Evolutionary conservation across 2,888 invertebrate species (phyloP).

Genomic region (Brachyopa scutellaris): DNA sequence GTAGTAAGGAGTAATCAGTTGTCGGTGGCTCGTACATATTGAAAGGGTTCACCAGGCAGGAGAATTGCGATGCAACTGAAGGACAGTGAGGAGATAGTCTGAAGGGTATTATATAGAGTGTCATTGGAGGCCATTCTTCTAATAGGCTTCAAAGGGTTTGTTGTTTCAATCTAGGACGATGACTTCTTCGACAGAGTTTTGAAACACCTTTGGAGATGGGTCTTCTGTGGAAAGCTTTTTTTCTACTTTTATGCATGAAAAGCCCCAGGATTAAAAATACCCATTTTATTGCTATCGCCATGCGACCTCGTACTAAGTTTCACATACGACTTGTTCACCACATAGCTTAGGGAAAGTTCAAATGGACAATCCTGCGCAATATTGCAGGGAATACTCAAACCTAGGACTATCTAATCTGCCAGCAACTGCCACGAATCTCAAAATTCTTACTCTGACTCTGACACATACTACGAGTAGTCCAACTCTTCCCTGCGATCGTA

Average conservation of each 20-base stretch:
- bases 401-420: slow-evolving; percentile 31
- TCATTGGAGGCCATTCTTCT: too few relatives aligned
- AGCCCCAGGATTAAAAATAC: too few relatives aligned
- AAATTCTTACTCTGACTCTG: slow-evolving; percentile 6
- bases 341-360: slow-evolving; percentile 37
- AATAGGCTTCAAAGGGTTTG: too few relatives aligned
- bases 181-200: too few relatives aligned
- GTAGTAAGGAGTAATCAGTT: slow-evolving; percentile 48
- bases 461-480: too few relatives aligned
- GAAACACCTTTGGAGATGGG: too few relatives aligned
- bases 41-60: neutral
- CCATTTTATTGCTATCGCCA: slow-evolving; percentile 38
- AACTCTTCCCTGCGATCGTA: slow-evolving; percentile 33
- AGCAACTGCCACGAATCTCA: slow-evolving; percentile 18
- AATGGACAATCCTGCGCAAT: slow-evolving; percentile 40
- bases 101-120: too few relatives aligned
- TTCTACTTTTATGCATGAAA: too few relatives aligned
- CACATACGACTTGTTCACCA: slow-evolving; percentile 31
- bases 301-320: slow-evolving; percentile 18
- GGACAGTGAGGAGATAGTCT: neutral
- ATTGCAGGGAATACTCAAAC: slow-evolving; percentile 26
- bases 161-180: too few relatives aligned
- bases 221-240: too few relatives aligned
- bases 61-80: neutral
- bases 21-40: slow-evolving; percentile 3